A percentile compares a stretch with the other conserved stretches of the same genome.
Conservation (phyloP, 1,140 invertebrate species). For the Papilio polytes region DNA sequence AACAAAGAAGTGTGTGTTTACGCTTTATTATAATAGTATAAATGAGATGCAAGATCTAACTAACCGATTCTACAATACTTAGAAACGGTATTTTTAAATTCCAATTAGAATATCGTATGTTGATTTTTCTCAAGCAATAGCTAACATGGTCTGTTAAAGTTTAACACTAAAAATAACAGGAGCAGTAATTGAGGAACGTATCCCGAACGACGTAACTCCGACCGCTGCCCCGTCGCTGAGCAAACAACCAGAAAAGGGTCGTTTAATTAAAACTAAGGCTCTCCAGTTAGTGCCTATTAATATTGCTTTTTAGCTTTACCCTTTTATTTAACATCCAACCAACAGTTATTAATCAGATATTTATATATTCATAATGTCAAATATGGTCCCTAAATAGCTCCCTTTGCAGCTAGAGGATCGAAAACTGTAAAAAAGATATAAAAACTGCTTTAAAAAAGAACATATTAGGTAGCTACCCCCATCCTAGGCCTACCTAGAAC, state of each 20-base stretch:
- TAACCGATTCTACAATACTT: too few species aligned
- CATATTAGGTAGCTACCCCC: too few species aligned
- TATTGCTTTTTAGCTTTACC: neutral
- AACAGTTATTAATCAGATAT: neutral
- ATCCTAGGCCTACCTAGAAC: too few species aligned
- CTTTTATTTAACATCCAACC: neutral
- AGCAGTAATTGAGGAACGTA: neutral
- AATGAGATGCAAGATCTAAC: too few species aligned
- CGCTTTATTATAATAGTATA: too few species aligned
- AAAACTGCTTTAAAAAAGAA: too few species aligned
- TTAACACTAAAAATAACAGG: neutral
- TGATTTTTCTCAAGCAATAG: neutral
- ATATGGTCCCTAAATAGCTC: too few species aligned
- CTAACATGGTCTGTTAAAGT: neutral
- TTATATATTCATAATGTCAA: too few species aligned
- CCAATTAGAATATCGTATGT: neutral
- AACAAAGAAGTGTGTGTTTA: too few species aligned
- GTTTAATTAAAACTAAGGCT: slow-evolving; percentile 15
- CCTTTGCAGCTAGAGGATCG: too few species aligned
- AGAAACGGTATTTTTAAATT: too few species aligned
- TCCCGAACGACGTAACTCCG: neutral
- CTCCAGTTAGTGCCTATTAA: slow-evolving; percentile 4
- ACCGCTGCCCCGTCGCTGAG: neutral
- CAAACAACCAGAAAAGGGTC: slow-evolving; percentile 5
- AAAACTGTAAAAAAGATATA: too few species aligned